phyloP scores from a whole-genome alignment of 2,888 invertebrate species.

The Hydropsyche betteni region DNA sequence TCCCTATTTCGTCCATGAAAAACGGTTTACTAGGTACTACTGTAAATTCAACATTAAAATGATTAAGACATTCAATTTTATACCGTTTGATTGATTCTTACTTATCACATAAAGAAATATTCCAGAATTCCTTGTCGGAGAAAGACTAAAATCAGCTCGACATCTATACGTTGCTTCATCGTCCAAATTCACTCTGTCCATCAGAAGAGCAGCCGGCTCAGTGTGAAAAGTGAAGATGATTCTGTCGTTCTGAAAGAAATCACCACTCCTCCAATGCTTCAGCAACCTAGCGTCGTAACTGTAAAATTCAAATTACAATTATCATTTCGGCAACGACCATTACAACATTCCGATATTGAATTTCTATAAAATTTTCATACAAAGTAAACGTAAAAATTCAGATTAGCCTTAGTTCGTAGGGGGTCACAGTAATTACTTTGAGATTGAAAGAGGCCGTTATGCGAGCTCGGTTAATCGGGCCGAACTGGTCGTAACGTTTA shows the following conservation, averaged over 20 bases:
- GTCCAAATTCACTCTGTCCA: conserved; percentile 58
- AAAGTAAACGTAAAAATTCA: too few species aligned
- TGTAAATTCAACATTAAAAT: conserved; percentile 52
- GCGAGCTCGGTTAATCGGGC: too few species aligned
- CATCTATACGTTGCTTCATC: conserved; percentile 68
- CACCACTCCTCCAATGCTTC: conserved; percentile 60
- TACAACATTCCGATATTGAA: too few species aligned
- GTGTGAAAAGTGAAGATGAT: conserved; percentile 56
- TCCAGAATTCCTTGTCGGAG: conserved; percentile 67
- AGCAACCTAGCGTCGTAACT: conserved; percentile 62
- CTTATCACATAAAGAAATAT: conserved; percentile 68
- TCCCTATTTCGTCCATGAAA: conserved; percentile 63
- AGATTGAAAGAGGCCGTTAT: too few species aligned
- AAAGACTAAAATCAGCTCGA: conserved; percentile 67
- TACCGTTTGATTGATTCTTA: conserved; percentile 54
- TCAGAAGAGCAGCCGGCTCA: conserved; percentile 58
- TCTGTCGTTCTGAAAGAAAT: conserved; percentile 58
- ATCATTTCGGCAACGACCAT: background rate
- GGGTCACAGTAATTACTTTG: too few species aligned
- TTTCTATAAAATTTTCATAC: too few species aligned
- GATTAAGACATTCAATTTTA: background rate
- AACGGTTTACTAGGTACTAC: conserved; percentile 65
- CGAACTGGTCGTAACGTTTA: too few species aligned
- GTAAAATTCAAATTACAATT: background rate
- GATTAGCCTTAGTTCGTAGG: too few species aligned